Base-by-base conservation (phyloP, 2,113 vertebrate species). In the Sceloporus undulatus region DNA sequence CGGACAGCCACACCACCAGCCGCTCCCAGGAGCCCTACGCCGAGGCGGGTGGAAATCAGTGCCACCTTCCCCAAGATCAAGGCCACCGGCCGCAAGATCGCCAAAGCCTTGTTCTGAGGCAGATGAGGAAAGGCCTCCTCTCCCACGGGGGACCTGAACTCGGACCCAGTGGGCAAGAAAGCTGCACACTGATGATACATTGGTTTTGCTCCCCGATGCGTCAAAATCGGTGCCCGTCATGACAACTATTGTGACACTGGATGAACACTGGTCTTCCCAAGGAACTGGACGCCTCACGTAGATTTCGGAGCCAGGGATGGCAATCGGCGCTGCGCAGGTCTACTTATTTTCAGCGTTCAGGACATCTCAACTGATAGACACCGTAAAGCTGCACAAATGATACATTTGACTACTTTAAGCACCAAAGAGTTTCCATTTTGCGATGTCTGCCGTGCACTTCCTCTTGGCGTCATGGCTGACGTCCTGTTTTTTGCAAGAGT, bases 51-150 rank as follows among this genome's bases (percentile, higher is more conserved):
- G 40, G 87, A 88, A 2, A 25, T 77, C 59, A 96, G 97, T 29
- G 97, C 98, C 54, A 98, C 98, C 25, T 98, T 98, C 84, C 98
- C 98, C 38, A 97, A 98, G 40, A 98, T 98, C 94, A 98, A 98
- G 89, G 97, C 97, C 93, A 98, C 98, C 34, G 98, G 98, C 34
- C 95, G 97, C 92, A 97, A 97, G 91, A 96, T 98, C 56, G 97
- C 97, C 21, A 89, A 90, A 59, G 93, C 94, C 29, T 91, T 97
- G 85, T 97, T 97, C 90, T 96, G 91, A 96, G n/a, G 25, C 5
- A 18, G 75, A 84, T 42, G 71, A 25, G 5, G 59, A 2, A 11
- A 1, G 0, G 29, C 54, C 42, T 27, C 68, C 10, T 5, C 65
- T 66, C 65, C 65, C 65, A 19, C 5, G 65, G 68, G 27, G 7